phyloP scores from a whole-genome alignment of 2,797 vertebrate species.

The Sus cebifrons region DNA sequence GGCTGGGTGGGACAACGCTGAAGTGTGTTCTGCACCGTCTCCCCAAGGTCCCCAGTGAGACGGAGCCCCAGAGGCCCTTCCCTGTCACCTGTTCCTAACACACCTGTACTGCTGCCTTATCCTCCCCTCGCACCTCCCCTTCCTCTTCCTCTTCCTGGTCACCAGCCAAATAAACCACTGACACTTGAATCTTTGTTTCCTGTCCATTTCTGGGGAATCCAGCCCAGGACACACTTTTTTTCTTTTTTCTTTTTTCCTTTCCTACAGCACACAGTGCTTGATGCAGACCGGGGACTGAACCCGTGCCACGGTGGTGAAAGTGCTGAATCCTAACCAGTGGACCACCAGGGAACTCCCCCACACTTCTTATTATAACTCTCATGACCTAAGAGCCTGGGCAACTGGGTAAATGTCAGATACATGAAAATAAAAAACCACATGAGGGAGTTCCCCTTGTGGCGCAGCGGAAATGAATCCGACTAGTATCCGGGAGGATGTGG shows the following conservation, averaged over 20 bases:
- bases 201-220: neutral
- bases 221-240: neutral
- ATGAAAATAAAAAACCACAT: neutral
- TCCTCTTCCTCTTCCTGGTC: neutral
- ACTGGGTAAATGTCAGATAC: neutral
- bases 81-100: too few relatives aligned
- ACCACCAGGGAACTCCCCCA: too few relatives aligned
- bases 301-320: too few relatives aligned
- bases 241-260: too few relatives aligned
- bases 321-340: too few relatives aligned
- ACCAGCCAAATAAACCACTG: neutral
- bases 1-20: rapidly evolving
- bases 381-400: conserved; percentile 3
- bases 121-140: rapidly evolving
- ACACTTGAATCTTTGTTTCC: neutral
- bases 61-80: neutral
- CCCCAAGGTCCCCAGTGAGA: too few relatives aligned
- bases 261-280: too few relatives aligned
- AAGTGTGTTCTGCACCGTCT: rapidly evolving
- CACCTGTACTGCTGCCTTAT: too few relatives aligned
- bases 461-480: too few relatives aligned
- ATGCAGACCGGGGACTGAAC: too few relatives aligned
- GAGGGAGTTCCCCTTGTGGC: too few relatives aligned
- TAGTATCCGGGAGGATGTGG: too few relatives aligned
- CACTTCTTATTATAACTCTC: conserved; percentile 53